phyloP scores from a whole-genome alignment of 92 coral and sea anemone species.

The Zoanthus solanderi region DNA sequence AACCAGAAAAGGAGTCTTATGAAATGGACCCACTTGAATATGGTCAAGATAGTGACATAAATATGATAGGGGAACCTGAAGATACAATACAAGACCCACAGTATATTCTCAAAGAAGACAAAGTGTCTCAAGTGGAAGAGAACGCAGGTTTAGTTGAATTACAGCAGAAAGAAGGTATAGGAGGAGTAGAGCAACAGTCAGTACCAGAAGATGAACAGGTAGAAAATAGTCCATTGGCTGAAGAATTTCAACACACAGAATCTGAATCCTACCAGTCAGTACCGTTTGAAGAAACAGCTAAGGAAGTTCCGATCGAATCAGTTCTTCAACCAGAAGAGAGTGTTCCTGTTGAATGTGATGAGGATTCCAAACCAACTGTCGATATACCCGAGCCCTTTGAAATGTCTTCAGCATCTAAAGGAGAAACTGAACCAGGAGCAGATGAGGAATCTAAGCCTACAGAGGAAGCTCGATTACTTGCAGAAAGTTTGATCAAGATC shows the following conservation, averaged over 20 bases:
- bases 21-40: conserved; percentile 27
- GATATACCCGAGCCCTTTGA: conserved; percentile 38
- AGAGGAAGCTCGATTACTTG: conserved; percentile 29
- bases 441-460: neutral
- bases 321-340: conserved; percentile 37
- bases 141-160: neutral
- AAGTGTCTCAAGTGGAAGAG: neutral
- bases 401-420: conserved; percentile 9
- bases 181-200: neutral
- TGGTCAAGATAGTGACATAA: conserved; percentile 18
- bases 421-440: conserved; percentile 2
- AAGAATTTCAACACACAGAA: conserved; percentile 27
- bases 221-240: conserved; percentile 11
- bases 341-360: conserved; percentile 30
- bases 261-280: conserved; percentile 8
- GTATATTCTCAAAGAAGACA: neutral
- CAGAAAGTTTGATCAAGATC: conserved; percentile 29
- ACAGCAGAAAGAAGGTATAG: neutral
- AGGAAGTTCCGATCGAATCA: conserved; percentile 44
- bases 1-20: conserved; percentile 29
- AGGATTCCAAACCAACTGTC: conserved; percentile 32
- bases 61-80: conserved; percentile 1
- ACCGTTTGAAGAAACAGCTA: conserved; percentile 23
- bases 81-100: neutral
- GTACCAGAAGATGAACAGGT: conserved; percentile 40